Conservation (phyloP, 2,113 vertebrate genomes). For the Labeo rohita region DNA sequence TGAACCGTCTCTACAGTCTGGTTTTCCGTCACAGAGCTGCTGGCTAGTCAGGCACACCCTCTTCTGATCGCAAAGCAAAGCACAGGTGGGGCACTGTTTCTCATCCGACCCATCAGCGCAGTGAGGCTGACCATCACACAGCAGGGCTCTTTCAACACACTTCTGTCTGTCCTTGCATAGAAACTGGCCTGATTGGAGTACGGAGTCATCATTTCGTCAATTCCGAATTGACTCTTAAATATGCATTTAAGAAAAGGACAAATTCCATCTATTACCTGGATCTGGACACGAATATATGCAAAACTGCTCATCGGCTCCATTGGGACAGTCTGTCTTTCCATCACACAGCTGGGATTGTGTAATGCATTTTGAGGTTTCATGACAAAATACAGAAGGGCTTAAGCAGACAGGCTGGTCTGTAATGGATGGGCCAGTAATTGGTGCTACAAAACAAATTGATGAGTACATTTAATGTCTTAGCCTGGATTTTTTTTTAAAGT, state of each 20-base stretch:
- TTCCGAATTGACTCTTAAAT: background rate
- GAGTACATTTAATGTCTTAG: background rate
- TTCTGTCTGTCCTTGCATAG: slow-evolving; percentile 71
- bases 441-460: slow-evolving; percentile 8
- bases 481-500: too few relatives aligned
- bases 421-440: background rate
- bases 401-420: slow-evolving; percentile 5
- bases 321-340: slow-evolving; percentile 50
- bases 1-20: slow-evolving; percentile 82
- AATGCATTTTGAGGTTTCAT: slow-evolving; percentile 39
- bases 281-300: slow-evolving; percentile 46
- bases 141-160: slow-evolving; percentile 70
- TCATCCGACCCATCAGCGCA: slow-evolving; percentile 87
- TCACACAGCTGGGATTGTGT: slow-evolving; percentile 52
- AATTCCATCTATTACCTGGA: slow-evolving; percentile 28
- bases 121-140: slow-evolving; percentile 80
- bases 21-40: slow-evolving; percentile 81
- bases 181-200: slow-evolving; percentile 72
- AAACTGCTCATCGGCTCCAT: slow-evolving; percentile 53
- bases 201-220: background rate
- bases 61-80: slow-evolving; percentile 70
- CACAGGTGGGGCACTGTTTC: slow-evolving; percentile 63
- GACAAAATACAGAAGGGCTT: slow-evolving; percentile 34
- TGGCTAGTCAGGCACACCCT: slow-evolving; percentile 72
- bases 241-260: background rate